These are phyloP conservation scores for Anarrhichthys ocellatus DNA, from an alignment of 2,113 vertebrate genomes.

Conservation along the genomic window DNA sequence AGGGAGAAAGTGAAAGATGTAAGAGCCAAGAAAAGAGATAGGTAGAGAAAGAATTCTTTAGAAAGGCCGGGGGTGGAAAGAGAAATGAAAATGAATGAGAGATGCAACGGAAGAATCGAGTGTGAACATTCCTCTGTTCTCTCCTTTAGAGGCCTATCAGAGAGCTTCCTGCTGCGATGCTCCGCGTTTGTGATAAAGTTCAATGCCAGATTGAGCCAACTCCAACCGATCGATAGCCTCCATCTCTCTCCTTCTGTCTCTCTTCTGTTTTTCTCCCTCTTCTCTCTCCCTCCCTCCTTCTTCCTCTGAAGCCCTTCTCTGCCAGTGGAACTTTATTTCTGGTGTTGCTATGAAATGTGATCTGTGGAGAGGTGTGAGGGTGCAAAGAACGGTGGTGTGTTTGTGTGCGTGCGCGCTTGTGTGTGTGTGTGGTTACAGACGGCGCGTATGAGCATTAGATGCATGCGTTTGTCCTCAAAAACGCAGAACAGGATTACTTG, in stretches of 20 bases:
- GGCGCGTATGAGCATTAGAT: background rate
- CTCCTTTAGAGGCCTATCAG: conserved; percentile 65
- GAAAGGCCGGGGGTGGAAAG: conserved; percentile 62
- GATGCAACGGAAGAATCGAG: conserved; percentile 55
- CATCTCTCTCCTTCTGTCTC: conserved; percentile 34
- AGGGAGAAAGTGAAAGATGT: conserved; percentile 62
- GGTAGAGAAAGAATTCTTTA: conserved; percentile 42
- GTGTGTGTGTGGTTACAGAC: background rate
- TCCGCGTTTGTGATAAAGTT: conserved; percentile 74
- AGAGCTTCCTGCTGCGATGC: conserved; percentile 71
- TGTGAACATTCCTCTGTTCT: conserved; percentile 67
- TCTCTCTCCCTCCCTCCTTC: conserved; percentile 14
- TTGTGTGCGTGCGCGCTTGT: conserved; percentile 9
- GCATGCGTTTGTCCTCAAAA: background rate
- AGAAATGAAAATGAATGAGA: conserved; percentile 71
- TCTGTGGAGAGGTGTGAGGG: conserved; percentile 59
- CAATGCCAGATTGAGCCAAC: conserved; percentile 69
- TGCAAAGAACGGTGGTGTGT: conserved; percentile 49
- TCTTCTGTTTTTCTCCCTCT: conserved; percentile 22
- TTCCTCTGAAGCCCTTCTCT: conserved; percentile 44
- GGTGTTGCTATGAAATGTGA: conserved; percentile 73
- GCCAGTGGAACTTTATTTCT: conserved; percentile 71
- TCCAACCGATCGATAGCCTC: conserved; percentile 66
- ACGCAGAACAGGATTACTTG: conserved; percentile 18
- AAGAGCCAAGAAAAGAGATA: conserved; percentile 36